Percentiles rank a stretch among this genome's conserved stretches.
These are phyloP conservation scores for Lagorchestes hirsutus DNA, from an alignment of 2,797 vertebrate species.

Conservation along the genomic window DNA sequence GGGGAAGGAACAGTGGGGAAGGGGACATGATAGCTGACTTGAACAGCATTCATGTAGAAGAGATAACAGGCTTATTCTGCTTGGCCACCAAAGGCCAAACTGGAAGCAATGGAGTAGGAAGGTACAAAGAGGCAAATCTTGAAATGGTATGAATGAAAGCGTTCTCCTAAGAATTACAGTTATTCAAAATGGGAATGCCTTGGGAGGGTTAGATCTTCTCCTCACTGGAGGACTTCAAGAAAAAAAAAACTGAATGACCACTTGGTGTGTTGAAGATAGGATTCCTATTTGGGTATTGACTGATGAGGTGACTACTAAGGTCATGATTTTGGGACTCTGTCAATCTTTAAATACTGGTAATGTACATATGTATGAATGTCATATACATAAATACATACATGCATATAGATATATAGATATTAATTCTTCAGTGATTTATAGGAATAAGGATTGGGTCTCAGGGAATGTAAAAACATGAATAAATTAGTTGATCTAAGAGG, in stretches of 20 bases:
- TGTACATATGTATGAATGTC: too few species aligned
- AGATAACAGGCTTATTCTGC: not conserved
- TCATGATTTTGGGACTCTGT: not conserved
- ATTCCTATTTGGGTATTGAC: not conserved
- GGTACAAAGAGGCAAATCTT: not conserved
- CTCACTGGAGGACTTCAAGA: not conserved
- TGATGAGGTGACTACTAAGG: not conserved
- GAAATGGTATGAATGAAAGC: not conserved
- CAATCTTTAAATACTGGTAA: not conserved
- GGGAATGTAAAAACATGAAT: not conserved
- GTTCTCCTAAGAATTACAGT: not conserved
- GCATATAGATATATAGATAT: too few species aligned
- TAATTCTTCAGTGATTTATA: too few species aligned
- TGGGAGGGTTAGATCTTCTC: not conserved
- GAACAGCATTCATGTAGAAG: not conserved
- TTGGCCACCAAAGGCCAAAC: not conserved
- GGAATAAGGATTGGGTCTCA: too few species aligned
- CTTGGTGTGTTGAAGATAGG: not conserved
- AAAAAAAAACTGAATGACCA: not conserved
- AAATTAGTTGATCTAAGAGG: not conserved
- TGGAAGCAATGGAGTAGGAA: not conserved
- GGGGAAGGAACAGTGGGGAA: not conserved
- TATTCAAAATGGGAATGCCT: not conserved
- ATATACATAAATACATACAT: too few species aligned
- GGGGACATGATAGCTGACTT: not conserved